Conservation (phyloP, 1,140 invertebrate genomes). For the Zophobas morio region DNA sequence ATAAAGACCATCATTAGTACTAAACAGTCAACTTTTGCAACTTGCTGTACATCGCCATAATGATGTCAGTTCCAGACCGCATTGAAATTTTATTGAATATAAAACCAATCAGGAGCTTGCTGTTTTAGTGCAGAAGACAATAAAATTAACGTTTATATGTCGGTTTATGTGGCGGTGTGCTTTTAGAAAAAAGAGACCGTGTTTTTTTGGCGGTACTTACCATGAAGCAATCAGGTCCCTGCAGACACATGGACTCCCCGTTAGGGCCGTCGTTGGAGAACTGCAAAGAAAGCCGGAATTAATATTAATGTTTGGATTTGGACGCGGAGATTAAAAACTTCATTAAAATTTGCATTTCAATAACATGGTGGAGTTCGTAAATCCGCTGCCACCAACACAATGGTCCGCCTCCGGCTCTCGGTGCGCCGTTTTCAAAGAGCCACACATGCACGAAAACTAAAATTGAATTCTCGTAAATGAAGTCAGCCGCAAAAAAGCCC, state of each 20-base stretch:
- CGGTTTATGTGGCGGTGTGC: no score
- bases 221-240: slow-evolving; percentile 78
- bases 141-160: no score
- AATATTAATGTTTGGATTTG: slow-evolving; percentile 52
- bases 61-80: no score
- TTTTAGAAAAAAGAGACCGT: no score
- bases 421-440: slow-evolving; percentile 18
- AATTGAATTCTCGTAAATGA: slow-evolving; percentile 7
- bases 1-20: no score
- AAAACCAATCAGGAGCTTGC: no score
- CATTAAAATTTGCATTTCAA: slow-evolving; percentile 57
- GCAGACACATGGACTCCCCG: slow-evolving; percentile 75
- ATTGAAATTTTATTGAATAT: no score
- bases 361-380: slow-evolving; percentile 20
- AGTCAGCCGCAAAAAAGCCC: background rate
- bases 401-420: slow-evolving; percentile 9
- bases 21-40: no score
- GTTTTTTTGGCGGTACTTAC: slow-evolving; percentile 67
- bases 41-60: no score
- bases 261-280: slow-evolving; percentile 72
- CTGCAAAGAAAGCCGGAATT: slow-evolving; percentile 69
- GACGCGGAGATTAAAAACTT: slow-evolving; percentile 54
- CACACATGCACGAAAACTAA: slow-evolving; percentile 32
- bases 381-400: slow-evolving; percentile 16
- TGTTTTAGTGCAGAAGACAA: no score